Evolutionary conservation across 2,113 vertebrate species (phyloP).

Genomic region (Menidia beryllina): DNA sequence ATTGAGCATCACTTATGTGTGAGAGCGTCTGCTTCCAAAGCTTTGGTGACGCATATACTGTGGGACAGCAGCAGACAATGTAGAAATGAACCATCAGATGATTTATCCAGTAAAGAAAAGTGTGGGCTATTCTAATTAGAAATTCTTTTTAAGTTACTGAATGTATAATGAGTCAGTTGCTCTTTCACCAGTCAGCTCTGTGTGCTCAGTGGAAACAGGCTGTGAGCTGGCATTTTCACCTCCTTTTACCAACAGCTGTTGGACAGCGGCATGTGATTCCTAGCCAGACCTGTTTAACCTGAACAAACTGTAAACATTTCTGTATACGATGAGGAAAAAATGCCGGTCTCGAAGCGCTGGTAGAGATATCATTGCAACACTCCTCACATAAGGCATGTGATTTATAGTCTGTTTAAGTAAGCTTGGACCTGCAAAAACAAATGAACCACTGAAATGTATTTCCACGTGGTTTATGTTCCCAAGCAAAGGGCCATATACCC

Average conservation of each 20-base stretch:
- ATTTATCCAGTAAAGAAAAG: conserved; percentile 4
- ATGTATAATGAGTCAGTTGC: conserved; percentile 2
- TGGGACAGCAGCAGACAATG: conserved; percentile 11
- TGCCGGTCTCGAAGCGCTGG: no score
- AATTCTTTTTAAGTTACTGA: neutral
- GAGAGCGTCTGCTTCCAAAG: conserved; percentile 45
- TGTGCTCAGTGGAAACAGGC: conserved; percentile 1
- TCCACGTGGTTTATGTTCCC: no score
- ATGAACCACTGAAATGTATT: no score
- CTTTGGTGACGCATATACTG: conserved; percentile 46
- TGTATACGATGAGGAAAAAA: neutral
- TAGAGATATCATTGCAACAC: neutral
- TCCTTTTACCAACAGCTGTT: neutral
- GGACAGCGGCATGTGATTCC: neutral
- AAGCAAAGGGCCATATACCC: neutral
- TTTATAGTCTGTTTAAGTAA: neutral
- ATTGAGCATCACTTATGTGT: conserved; percentile 54
- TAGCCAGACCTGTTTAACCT: neutral
- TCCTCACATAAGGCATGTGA: neutral
- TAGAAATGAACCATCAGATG: conserved; percentile 14
- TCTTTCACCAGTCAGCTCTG: conserved; percentile 12
- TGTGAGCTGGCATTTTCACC: neutral
- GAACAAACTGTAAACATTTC: neutral
- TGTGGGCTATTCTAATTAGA: neutral
- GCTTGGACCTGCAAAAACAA: neutral